These are phyloP conservation scores for Onychomys torridus DNA, from an alignment of 2,797 vertebrate genomes.

Conservation along the genomic window DNA sequence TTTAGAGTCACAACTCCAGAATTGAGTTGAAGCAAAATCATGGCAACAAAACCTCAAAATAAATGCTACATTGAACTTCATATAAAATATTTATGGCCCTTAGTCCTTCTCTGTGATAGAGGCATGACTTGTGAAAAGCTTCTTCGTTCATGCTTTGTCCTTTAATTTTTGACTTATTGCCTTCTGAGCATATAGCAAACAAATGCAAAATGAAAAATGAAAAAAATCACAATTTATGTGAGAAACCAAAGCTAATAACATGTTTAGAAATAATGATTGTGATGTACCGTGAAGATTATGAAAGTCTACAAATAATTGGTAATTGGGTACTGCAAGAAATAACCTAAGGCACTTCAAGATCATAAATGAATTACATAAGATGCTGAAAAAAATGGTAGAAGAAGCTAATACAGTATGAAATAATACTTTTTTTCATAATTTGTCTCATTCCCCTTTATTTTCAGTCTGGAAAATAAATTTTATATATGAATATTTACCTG, in stretches of 20 bases:
- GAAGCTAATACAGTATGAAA: background rate
- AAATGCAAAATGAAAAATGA: background rate
- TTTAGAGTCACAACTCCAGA: background rate
- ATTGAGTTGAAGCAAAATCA: background rate
- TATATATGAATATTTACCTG: background rate
- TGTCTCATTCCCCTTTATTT: background rate
- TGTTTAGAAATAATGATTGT: background rate
- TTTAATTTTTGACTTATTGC: background rate
- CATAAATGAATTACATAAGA: background rate
- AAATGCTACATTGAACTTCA: background rate
- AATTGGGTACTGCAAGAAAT: background rate
- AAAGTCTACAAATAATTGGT: background rate
- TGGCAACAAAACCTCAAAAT: background rate
- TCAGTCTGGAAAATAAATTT: background rate
- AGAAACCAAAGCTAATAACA: background rate
- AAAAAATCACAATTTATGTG: background rate
- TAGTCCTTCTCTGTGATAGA: background rate
- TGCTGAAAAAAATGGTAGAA: background rate
- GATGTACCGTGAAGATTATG: background rate
- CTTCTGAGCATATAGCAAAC: background rate
- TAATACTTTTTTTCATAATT: background rate
- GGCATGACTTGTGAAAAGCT: background rate
- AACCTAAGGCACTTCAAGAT: background rate
- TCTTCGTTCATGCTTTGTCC: background rate
- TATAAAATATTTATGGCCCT: background rate